Conservation (phyloP, 2,797 vertebrate species). For the Cuniculus paca region DNA sequence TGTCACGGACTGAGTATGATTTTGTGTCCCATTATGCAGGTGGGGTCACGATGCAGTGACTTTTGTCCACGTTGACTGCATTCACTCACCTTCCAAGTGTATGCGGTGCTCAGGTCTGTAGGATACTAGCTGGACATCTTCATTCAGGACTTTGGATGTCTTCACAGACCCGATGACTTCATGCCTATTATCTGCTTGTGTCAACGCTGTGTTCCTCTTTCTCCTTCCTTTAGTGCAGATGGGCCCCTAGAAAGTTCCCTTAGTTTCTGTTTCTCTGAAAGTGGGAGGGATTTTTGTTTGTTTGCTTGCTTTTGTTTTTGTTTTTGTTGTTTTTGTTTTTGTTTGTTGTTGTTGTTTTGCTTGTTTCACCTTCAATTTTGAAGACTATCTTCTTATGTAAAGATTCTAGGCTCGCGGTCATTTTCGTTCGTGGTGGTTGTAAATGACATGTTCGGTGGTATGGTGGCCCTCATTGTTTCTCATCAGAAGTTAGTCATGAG, state of each 20-base stretch:
- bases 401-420: neutral
- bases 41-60: neutral
- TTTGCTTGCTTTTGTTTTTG: neutral
- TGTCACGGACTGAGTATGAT: neutral
- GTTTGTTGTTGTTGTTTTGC: neutral
- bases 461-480: neutral
- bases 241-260: neutral
- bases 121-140: neutral
- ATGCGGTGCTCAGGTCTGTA: too few relatives aligned
- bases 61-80: neutral
- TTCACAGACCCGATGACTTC: neutral
- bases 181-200: neutral
- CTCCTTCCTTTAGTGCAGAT: neutral
- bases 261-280: neutral
- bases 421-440: neutral
- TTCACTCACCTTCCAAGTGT: neutral
- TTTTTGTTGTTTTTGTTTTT: neutral
- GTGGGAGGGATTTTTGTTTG: too few relatives aligned
- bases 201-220: neutral
- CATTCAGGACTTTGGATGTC: neutral
- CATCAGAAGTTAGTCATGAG: neutral
- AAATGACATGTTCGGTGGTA: neutral
- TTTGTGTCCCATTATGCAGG: neutral
- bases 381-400: neutral
- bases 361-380: neutral